These are phyloP conservation scores for Acrobasis consociella DNA, from an alignment of 2,888 invertebrate genomes.

Conservation along the genomic window DNA sequence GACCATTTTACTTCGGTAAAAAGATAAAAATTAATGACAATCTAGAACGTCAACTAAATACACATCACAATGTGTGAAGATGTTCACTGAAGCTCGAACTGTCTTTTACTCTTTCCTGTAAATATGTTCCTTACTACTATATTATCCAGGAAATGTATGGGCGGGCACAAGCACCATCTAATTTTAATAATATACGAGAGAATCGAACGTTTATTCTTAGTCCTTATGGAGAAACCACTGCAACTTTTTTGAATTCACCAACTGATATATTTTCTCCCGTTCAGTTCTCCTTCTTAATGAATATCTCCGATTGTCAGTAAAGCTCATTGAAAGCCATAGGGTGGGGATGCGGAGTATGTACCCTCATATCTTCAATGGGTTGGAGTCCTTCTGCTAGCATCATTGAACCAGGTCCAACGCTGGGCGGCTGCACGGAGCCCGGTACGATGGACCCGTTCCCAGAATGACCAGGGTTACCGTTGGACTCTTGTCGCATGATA, in stretches of 20 bases:
- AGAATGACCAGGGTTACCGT: slow-evolving; percentile 49
- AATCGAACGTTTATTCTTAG: too few relatives aligned
- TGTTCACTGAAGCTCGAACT: too few relatives aligned
- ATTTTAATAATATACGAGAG: too few relatives aligned
- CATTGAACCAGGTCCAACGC: slow-evolving; percentile 45
- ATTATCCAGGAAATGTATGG: too few relatives aligned
- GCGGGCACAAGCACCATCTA: too few relatives aligned
- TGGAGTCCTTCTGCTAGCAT: slow-evolving; percentile 60
- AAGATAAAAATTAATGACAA: too few relatives aligned
- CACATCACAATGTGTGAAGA: too few relatives aligned
- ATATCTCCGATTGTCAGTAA: slow-evolving; percentile 54
- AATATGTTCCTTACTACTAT: too few relatives aligned
- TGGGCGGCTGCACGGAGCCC: slow-evolving; percentile 39
- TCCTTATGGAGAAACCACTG: neutral
- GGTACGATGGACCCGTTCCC: slow-evolving; percentile 51
- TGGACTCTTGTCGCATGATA: slow-evolving; percentile 91
- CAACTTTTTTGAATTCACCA: neutral
- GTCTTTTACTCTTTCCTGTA: too few relatives aligned
- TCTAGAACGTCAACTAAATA: too few relatives aligned
- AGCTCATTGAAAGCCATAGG: slow-evolving; percentile 67
- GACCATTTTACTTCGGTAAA: too few relatives aligned
- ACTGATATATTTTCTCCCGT: neutral
- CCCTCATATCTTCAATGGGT: slow-evolving; percentile 66
- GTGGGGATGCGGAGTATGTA: slow-evolving; percentile 64
- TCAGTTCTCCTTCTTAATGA: neutral